These are phyloP conservation scores for Phocoena phocoena DNA, from an alignment of 2,113 vertebrate genomes.

Conservation along the genomic window DNA sequence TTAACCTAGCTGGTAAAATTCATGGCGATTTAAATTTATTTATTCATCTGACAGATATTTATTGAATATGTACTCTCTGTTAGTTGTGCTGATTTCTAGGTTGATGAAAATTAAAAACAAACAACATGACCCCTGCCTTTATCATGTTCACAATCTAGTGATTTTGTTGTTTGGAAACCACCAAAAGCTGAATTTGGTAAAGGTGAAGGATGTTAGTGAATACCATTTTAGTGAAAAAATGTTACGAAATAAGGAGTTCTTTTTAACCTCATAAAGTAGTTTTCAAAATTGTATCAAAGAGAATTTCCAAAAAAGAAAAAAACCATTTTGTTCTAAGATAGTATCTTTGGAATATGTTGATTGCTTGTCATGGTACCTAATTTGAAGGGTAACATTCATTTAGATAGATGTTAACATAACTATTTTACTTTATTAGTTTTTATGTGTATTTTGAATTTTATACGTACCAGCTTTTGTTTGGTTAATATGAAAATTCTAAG, in stretches of 20 bases:
- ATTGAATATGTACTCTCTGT: background rate
- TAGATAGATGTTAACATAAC: background rate
- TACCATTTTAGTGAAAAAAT: slow-evolving; percentile 9
- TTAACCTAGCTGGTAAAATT: background rate
- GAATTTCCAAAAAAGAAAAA: background rate
- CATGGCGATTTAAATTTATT: background rate
- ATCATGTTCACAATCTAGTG: background rate
- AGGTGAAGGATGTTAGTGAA: background rate
- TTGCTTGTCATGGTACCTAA: background rate
- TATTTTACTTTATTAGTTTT: background rate
- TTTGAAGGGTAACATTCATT: background rate
- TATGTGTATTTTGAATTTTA: background rate
- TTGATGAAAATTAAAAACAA: background rate
- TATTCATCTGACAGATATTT: background rate
- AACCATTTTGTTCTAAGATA: background rate
- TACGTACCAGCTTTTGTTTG: background rate
- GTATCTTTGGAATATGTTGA: background rate
- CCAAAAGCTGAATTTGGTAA: background rate
- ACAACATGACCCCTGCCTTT: background rate
- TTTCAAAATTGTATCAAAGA: background rate
- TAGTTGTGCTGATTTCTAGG: background rate
- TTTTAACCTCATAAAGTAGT: background rate
- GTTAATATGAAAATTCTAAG: background rate
- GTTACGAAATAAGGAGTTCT: background rate
- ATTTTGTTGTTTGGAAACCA: slow-evolving; percentile 18